A percentile compares a stretch with the other conserved stretches of the same genome.
Evolutionary conservation across 1,140 invertebrate genomes (phyloP).

Genomic region (Potamilus streckersoni): DNA sequence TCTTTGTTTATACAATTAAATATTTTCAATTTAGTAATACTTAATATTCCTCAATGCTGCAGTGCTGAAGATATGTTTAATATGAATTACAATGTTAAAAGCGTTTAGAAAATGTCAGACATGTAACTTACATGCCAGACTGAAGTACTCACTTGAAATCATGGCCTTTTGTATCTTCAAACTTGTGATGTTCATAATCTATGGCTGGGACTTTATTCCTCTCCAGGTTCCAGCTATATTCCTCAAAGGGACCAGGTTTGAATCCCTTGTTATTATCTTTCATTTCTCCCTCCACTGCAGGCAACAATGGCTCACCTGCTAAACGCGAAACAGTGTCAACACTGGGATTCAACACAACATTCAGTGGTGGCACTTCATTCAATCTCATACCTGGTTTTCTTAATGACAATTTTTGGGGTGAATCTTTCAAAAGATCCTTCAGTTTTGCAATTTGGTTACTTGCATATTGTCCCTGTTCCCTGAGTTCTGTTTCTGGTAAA

Average conservation of each 20-base stretch:
- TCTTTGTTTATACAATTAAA: no score
- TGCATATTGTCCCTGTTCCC: slow-evolving; percentile 48
- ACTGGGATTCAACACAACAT: slow-evolving; percentile 60
- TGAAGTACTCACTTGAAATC: slow-evolving; percentile 64
- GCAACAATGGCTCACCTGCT: slow-evolving; percentile 35
- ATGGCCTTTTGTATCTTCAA: slow-evolving; percentile 49
- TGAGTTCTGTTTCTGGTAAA: slow-evolving; percentile 61
- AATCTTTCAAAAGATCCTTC: slow-evolving; percentile 62
- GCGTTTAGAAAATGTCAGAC: neutral
- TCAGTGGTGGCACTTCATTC: slow-evolving; percentile 57
- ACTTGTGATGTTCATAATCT: slow-evolving; percentile 61
- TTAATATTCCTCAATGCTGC: no score
- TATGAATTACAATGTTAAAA: neutral
- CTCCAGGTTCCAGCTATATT: slow-evolving; percentile 51
- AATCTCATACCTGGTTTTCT: slow-evolving; percentile 33
- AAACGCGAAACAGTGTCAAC: slow-evolving; percentile 53
- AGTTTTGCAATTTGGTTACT: slow-evolving; percentile 63
- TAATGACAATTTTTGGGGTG: slow-evolving; percentile 50
- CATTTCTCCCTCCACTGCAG: slow-evolving; percentile 43
- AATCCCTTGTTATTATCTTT: slow-evolving; percentile 52
- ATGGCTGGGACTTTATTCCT: slow-evolving; percentile 61
- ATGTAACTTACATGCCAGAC: neutral
- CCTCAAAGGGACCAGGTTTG: slow-evolving; percentile 58
- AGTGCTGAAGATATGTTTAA: neutral
- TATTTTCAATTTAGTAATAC: no score